Conservation (phyloP, 2,797 vertebrate species). For the Oreochromis grahami region DNA sequence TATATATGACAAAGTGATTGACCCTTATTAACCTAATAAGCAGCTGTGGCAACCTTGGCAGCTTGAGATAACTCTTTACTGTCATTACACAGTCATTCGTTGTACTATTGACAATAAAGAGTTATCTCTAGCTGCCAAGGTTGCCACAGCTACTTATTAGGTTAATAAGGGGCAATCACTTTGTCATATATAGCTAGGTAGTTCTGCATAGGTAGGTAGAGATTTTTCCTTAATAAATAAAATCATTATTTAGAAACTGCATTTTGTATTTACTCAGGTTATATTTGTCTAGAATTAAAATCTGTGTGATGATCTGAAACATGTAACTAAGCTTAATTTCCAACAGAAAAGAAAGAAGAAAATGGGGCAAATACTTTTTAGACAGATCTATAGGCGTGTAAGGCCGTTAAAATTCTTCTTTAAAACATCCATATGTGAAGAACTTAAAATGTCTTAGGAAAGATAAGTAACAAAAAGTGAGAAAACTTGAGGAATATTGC, state of each 20-base stretch:
- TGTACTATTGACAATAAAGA: not conserved
- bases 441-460: not conserved
- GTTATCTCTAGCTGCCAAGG: accelerated
- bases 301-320: not conserved
- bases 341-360: not conserved
- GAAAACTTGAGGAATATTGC: not conserved
- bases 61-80: accelerated
- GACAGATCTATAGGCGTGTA: not conserved
- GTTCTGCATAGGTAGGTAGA: not conserved
- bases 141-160: not conserved
- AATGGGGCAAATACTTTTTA: not conserved
- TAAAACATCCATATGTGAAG: not conserved
- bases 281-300: not conserved
- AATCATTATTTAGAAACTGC: not conserved
- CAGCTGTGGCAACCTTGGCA: not conserved
- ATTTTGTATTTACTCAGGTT: not conserved
- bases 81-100: not conserved
- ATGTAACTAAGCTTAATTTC: not conserved
- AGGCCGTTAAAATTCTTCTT: not conserved
- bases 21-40: not conserved
- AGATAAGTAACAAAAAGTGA: not conserved
- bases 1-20: not conserved
- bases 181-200: not conserved
- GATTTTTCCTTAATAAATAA: not conserved
- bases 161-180: not conserved